Conservation (phyloP, 2,888 invertebrate genomes). For the Aporophyla lueneburgensis region DNA sequence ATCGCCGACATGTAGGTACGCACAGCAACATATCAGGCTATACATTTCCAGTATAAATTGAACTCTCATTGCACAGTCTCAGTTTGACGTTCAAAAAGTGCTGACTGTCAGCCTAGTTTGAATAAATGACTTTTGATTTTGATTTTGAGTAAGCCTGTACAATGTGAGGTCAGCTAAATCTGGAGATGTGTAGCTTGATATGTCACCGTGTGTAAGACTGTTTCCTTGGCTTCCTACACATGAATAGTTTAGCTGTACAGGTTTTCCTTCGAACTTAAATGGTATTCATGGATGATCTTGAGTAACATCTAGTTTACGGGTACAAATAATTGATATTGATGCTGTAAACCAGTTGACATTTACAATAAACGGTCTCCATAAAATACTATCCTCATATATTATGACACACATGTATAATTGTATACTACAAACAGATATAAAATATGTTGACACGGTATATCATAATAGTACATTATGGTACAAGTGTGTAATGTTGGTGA, state of each 20-base stretch:
- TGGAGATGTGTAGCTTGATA: too few relatives aligned
- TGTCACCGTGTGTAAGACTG: too few relatives aligned
- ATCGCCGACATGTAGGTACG: neutral
- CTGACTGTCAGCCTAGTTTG: too few relatives aligned
- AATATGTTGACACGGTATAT: conserved; percentile 22
- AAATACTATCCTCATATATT: conserved; percentile 15
- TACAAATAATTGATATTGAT: conserved; percentile 8
- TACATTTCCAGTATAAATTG: too few relatives aligned
- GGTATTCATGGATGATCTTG: neutral
- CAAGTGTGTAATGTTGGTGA: too few relatives aligned
- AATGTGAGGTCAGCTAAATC: too few relatives aligned
- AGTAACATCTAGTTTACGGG: neutral
- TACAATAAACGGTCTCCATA: conserved; percentile 14
- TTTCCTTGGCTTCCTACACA: neutral
- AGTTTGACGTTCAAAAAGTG: too few relatives aligned
- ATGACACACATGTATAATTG: conserved; percentile 1
- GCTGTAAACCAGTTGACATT: neutral
- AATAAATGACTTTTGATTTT: too few relatives aligned
- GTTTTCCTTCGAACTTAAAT: neutral
- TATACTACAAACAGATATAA: conserved; percentile 13
- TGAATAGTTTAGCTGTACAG: neutral
- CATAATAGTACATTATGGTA: too few relatives aligned
- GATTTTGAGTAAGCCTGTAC: too few relatives aligned
- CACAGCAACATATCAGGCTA: too few relatives aligned
- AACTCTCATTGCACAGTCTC: too few relatives aligned